Evolutionary conservation across 2,113 vertebrate species (phyloP).

Genomic region (Herpetotheres cachinnans): DNA sequence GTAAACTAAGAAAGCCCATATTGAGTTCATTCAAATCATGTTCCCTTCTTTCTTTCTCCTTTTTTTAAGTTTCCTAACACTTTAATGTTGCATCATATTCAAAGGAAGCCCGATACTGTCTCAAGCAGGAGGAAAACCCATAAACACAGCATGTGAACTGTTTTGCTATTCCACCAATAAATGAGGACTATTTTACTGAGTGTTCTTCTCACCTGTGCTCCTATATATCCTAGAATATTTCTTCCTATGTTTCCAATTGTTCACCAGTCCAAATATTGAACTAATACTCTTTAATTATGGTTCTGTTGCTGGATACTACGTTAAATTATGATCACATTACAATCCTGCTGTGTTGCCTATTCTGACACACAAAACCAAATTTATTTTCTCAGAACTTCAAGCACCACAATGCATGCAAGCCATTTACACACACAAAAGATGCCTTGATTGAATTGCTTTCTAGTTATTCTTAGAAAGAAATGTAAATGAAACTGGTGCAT

Average conservation of each 20-base stretch:
- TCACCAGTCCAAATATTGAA: background rate
- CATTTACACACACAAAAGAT: background rate
- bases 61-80: background rate
- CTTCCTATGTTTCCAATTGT: background rate
- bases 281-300: background rate
- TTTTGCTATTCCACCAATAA: background rate
- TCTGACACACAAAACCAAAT: background rate
- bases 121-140: background rate
- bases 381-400: background rate
- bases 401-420: background rate
- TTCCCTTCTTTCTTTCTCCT: background rate
- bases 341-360: background rate
- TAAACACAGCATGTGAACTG: background rate
- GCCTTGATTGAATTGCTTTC: background rate
- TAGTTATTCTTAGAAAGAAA: background rate
- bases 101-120: background rate
- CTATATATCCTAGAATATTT: background rate
- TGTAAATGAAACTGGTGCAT: background rate
- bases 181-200: background rate
- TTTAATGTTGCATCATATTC: background rate
- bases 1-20: background rate
- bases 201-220: background rate
- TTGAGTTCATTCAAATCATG: accelerated
- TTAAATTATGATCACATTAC: background rate
- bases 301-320: background rate